phyloP scores from a whole-genome alignment of 2,888 invertebrate genomes.

The Calameuta idolon region DNA sequence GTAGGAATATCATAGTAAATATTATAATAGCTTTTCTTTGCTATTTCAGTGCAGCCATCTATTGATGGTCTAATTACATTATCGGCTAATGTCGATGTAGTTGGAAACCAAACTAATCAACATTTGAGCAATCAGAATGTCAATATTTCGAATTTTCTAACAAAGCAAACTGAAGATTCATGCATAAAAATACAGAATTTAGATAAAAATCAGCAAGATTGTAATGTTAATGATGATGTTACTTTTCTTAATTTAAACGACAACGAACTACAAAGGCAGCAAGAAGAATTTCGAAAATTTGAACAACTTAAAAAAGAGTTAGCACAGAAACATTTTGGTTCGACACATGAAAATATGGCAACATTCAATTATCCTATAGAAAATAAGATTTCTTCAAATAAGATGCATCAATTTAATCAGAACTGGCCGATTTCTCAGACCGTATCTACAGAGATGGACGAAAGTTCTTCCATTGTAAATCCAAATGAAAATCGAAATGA shows the following conservation, averaged over 20 bases:
- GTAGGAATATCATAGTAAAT: conserved; percentile 2
- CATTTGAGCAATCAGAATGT: conserved; percentile 6
- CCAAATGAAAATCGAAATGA: conserved; percentile 9
- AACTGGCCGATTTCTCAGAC: conserved; percentile 5
- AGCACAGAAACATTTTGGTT: conserved; percentile 24
- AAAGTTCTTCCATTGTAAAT: background rate
- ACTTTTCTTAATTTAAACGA: conserved; percentile 26
- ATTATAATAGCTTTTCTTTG: background rate
- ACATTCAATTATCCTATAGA: conserved; percentile 26
- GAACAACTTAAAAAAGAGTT: conserved; percentile 32
- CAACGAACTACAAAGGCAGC: conserved; percentile 30
- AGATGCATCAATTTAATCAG: conserved; percentile 19
- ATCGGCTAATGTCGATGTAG: conserved; percentile 36
- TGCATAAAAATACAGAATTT: background rate
- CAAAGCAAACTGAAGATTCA: background rate
- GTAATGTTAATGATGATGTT: conserved; percentile 6
- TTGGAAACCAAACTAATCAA: conserved; percentile 7
- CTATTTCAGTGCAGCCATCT: conserved; percentile 40
- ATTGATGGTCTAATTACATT: conserved; percentile 47
- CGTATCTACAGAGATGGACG: background rate
- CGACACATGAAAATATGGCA: conserved; percentile 35
- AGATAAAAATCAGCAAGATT: conserved; percentile 9
- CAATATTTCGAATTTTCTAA: conserved; percentile 15
- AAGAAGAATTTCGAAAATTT: conserved; percentile 34
- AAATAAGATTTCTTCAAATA: conserved; percentile 8